These are phyloP conservation scores for Gadopsis marmoratus DNA, from an alignment of 2,797 vertebrate genomes.

Conservation along the genomic window DNA sequence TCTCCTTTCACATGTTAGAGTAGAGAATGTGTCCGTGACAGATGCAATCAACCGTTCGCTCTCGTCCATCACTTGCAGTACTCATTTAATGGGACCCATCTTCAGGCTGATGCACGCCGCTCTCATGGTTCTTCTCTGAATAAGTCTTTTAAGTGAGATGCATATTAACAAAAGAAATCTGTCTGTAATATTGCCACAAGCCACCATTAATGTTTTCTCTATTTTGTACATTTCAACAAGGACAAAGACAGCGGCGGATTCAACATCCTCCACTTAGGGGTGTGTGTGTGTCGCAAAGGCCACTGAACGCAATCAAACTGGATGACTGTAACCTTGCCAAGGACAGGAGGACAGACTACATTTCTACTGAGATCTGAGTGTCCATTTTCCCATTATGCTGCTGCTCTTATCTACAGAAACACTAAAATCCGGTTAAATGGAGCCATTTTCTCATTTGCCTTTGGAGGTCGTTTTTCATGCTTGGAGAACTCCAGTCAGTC, in stretches of 20 bases:
- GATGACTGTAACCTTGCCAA: conserved; percentile 78
- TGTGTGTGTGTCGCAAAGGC: conserved; percentile 58
- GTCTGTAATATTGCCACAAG: conserved; percentile 78
- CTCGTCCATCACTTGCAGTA: conserved; percentile 45
- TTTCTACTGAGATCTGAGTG: conserved; percentile 77
- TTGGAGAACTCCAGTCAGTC: conserved; percentile 77
- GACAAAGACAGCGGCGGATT: conserved; percentile 55
- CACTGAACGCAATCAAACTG: conserved; percentile 64
- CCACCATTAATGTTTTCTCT: conserved; percentile 69
- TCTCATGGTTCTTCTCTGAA: conserved; percentile 49
- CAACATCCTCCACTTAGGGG: conserved; percentile 31
- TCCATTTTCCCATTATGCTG: conserved; percentile 79
- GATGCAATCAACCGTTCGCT: conserved; percentile 37
- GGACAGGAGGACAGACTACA: conserved; percentile 69
- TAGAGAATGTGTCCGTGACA: conserved; percentile 48
- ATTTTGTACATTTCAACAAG: conserved; percentile 60
- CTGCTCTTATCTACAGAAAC: conserved; percentile 84
- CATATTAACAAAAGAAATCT: conserved; percentile 54
- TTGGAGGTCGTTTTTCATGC: conserved; percentile 83
- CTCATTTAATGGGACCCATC: conserved; percentile 45
- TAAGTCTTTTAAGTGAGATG: conserved; percentile 58
- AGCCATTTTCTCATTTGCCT: conserved; percentile 85
- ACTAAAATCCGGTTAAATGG: conserved; percentile 84
- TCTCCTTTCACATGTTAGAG: conserved; percentile 78
- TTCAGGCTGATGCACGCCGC: conserved; percentile 40